Evolutionary conservation across 1,140 invertebrate genomes (phyloP).

Genomic region (Diplogasteroides magnus): DNA sequence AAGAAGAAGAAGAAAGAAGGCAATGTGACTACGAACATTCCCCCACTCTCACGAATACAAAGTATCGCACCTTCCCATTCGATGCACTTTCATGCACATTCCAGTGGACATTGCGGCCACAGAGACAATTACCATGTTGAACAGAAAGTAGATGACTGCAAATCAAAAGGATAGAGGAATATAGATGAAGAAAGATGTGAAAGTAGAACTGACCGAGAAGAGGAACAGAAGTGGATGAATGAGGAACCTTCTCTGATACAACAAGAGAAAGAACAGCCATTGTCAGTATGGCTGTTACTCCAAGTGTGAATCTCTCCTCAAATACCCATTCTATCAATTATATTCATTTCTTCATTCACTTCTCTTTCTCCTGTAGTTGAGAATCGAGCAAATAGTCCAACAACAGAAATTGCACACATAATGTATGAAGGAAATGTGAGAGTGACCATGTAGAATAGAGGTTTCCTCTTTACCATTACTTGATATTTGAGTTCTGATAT

Average conservation of each 20-base stretch:
- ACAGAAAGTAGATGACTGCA: slow-evolving; percentile 50
- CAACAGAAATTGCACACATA: slow-evolving; percentile 45
- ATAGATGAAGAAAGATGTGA: neutral
- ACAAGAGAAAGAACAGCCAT: slow-evolving; percentile 47
- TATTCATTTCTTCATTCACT: slow-evolving; percentile 15
- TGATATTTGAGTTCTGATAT: slow-evolving; percentile 44
- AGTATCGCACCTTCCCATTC: slow-evolving; percentile 39
- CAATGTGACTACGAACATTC: neutral
- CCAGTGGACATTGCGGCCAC: slow-evolving; percentile 44
- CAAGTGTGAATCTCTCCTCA: slow-evolving; percentile 46
- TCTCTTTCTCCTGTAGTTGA: slow-evolving; percentile 45
- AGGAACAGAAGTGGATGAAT: slow-evolving; percentile 43
- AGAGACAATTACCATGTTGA: slow-evolving; percentile 47
- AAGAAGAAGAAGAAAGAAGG: neutral
- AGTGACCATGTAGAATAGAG: slow-evolving; percentile 48
- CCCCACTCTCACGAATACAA: slow-evolving; percentile 28
- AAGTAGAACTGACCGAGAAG: slow-evolving; percentile 34
- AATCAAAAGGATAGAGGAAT: slow-evolving; percentile 7
- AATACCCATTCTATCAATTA: slow-evolving; percentile 13
- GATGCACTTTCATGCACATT: slow-evolving; percentile 42
- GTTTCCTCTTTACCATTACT: slow-evolving; percentile 40
- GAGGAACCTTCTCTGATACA: slow-evolving; percentile 46
- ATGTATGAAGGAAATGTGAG: slow-evolving; percentile 42
- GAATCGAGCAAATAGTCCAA: slow-evolving; percentile 45
- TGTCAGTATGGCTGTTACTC: slow-evolving; percentile 43